Conservation (phyloP, 2,888 invertebrate genomes). For the Drosophila pullipes region DNA sequence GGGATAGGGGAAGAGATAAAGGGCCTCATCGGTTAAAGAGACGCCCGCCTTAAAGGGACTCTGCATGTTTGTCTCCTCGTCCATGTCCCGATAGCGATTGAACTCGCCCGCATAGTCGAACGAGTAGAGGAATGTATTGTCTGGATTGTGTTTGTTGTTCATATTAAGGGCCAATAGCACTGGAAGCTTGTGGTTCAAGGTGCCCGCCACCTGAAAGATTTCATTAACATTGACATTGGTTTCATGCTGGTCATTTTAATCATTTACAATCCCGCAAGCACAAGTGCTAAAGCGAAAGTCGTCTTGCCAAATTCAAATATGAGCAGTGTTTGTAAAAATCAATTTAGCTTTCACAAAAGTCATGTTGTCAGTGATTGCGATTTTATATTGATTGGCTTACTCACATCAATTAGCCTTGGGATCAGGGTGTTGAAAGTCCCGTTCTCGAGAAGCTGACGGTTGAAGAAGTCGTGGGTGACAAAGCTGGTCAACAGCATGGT, state of each 20-base stretch:
- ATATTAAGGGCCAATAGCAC: slow-evolving; percentile 84
- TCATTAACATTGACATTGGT: not conserved
- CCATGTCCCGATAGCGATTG: slow-evolving; percentile 85
- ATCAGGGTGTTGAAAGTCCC: slow-evolving; percentile 85
- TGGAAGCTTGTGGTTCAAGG: slow-evolving; percentile 86
- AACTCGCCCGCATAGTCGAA: slow-evolving; percentile 86
- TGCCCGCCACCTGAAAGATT: slow-evolving; percentile 85
- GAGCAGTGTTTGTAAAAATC: not conserved
- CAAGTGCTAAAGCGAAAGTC: not conserved
- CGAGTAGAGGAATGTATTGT: slow-evolving; percentile 86
- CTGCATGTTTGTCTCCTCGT: slow-evolving; percentile 84
- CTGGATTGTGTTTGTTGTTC: slow-evolving; percentile 82
- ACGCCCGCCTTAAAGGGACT: slow-evolving; percentile 86
- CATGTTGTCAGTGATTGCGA: not conserved
- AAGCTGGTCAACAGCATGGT: slow-evolving; percentile 85
- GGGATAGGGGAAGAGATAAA: slow-evolving; percentile 87
- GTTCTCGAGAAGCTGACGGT: slow-evolving; percentile 82
- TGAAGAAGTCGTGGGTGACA: slow-evolving; percentile 85
- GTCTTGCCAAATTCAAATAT: not conserved
- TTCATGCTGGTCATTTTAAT: not conserved
- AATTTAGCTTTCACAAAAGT: not conserved
- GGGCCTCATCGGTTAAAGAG: slow-evolving; percentile 87
- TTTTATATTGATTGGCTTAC: slow-evolving; percentile 37
- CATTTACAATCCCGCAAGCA: not conserved
- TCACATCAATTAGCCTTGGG: slow-evolving; percentile 86